Base-by-base conservation (phyloP, 2,797 vertebrate species). In the Spinus olivaceus region DNA sequence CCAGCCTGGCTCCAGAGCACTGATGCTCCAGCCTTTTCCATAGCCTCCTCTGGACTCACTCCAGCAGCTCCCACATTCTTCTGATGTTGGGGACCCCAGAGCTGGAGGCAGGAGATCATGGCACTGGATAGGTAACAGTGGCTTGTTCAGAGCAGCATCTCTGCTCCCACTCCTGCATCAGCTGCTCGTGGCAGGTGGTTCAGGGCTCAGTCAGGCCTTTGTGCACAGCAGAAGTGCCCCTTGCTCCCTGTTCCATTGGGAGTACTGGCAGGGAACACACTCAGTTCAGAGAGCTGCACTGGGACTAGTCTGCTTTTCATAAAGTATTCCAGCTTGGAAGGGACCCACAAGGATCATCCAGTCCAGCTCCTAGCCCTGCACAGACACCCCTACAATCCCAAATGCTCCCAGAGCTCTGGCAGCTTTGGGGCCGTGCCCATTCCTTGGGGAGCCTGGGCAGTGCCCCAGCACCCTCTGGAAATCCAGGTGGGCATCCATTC, bases 161-260 rank as follows among this genome's bases (percentile, higher is more conserved):
- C 0, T 49, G 0, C 17, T 7, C 10, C 23, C 64, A 20, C 19
- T 73, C 25, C 51, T 65, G 13, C 9, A 12, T 42, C 61, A 24
- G 23, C 60, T 86, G 63, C 63, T 65, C 0, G 0, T 81, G 65
- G 18, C 46, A 63, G 37, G 3, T 59, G 42, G 60, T 24, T 90
- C 25, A 54, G 27, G 60, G n/a, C 2, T 59, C 19, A 22, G 22
- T 51, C n/a, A 47, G 66, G 12, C 30, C 30, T 73, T 33, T 1
- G 11, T 28, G 11, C 44, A 9, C 0, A 1, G 42, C 24, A n/a
- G 1, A 61, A 37, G 19, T 72, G 56, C 3, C 28, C 1, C 0
- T 70, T 47, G 14, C 17, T n/a, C 10, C 3, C 20, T 44, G 12
- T 66, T 82, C 35, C 27, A 5, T 49, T 59, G 47, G 59, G 19